Base-by-base conservation (phyloP, 2,113 vertebrate species). In the Lota lota region DNA sequence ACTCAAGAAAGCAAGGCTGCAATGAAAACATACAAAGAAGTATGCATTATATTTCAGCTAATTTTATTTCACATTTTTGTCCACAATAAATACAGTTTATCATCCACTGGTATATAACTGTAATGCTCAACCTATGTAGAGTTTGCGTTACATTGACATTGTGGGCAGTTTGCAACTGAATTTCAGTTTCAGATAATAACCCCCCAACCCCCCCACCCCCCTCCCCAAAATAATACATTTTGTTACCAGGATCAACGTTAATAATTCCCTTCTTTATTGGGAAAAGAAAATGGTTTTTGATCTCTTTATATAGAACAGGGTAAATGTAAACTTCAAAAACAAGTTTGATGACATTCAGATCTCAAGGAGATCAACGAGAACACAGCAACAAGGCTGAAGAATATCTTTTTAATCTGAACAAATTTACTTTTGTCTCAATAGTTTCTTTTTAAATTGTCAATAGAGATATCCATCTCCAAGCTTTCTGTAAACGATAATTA, bases 251-350 rank as follows among this genome's bases (percentile, higher is more conserved):
- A 82, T 78, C 79, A 79, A 73, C 71, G 74, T 80, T 66, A 71
- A 77, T 54, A 71, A 64, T 76, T 51, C 72, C 77, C 68, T 22
- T 80, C 68, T 83, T 71, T 74, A 54, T 71, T 61, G 68, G 74
- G 74, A 69, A 67, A 78, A 70, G 63, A 81, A 61, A 83, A 69
- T 33, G 71, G 64, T 79, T 28, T 54, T 68, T 18, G n/a, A 68
- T 47, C 65, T 74, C 14, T 58, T 47, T 64, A 63, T 83, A 88
- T 78, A 86, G 70, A 85, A 85, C 79, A 86, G 79, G 82, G 78
- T 87, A 88, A 85, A 88, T 63, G 83, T 84, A 88, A 90, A 90
- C 88, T 90, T 90, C 73, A 88, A 90, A 89, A 90, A 90, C 86
- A 87, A 90, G 87, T 90, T 90, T 87, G 84, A 88, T 86, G 87